Evolutionary conservation across 2,797 vertebrate species (phyloP), one percentile per base, ranked within the genome.

Genomic region (Limnodromus scolopaceus): DNA sequence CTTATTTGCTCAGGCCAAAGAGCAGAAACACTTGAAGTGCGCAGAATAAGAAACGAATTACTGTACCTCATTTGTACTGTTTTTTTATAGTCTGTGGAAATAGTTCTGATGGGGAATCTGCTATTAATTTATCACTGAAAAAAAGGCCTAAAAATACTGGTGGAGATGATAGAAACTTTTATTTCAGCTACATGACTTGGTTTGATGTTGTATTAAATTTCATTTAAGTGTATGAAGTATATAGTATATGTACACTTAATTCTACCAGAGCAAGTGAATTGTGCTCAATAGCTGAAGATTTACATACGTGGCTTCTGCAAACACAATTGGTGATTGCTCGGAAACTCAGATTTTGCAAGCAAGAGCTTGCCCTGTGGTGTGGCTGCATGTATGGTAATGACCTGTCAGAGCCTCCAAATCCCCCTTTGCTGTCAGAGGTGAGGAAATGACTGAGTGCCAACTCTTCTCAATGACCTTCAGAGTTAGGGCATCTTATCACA

Each of bases 401-500:
- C 76, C 53, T 64, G 48, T 61, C 48, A 51, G 53, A 60, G 53
- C 68, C 72, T 76, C 71, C 38, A 68, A 80, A 23, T 16, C 11
- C 11, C 3, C n/a, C 30, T 30, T 46, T 61, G 65, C 87, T 65
- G 34, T 75, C 61, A 61, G 36, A 46, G 60, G 72, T 34, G 61
- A 84, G 74, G 81, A 38, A 95, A 60, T 49, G 71, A 58, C 89
- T 53, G 87, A 64, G 72, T 13, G 18, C 79, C 57, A 4, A 4
- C 65, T 70, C 66, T 82, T 92, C 70, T 66, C 70, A 28, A 32
- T 60, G 87, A 94, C 94, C 92, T 96, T 93, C 63, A 3, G 86
- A 65, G 70, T 91, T 92, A 92, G 90, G 88, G 90, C 93, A 70
- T 87, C 93, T 96, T 95, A 96, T 92, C 90, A 34, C 46, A 11